These are phyloP conservation scores for Heliconius ismenius DNA, from an alignment of 2,888 invertebrate species.

Conservation along the genomic window DNA sequence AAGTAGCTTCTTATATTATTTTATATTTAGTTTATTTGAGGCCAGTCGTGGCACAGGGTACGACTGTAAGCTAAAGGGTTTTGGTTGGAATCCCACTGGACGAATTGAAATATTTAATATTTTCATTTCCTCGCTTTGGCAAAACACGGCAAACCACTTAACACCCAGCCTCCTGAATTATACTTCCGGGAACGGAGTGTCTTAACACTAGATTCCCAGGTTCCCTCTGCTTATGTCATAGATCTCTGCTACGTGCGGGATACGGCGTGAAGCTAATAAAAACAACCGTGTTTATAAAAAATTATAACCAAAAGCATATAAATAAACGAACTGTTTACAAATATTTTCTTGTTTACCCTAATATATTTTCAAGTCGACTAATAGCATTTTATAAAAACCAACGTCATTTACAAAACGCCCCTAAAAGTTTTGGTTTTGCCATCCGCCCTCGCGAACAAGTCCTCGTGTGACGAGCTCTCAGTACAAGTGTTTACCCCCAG, in stretches of 20 bases:
- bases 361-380: background rate
- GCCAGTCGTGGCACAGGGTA: too few species aligned
- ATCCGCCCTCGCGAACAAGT: constrained; percentile 36
- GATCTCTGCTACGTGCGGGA: too few species aligned
- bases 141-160: too few species aligned
- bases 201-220: too few species aligned
- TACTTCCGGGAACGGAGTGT: too few species aligned
- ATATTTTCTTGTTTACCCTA: background rate
- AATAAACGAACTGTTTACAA: background rate
- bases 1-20: background rate
- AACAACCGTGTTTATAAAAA: background rate
- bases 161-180: too few species aligned
- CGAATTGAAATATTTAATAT: too few species aligned
- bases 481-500: constrained; percentile 38
- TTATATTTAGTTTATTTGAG: background rate
- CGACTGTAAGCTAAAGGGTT: too few species aligned
- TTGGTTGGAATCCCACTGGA: too few species aligned
- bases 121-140: too few species aligned
- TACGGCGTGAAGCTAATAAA: background rate
- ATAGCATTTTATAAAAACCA: constrained; percentile 17
- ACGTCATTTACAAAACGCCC: constrained; percentile 32
- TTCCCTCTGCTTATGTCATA: too few species aligned
- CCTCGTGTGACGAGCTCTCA: constrained; percentile 37
- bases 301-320: background rate
- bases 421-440: constrained; percentile 31